phyloP scores from a whole-genome alignment of 1,140 invertebrate species.

The Pararge aegeria region DNA sequence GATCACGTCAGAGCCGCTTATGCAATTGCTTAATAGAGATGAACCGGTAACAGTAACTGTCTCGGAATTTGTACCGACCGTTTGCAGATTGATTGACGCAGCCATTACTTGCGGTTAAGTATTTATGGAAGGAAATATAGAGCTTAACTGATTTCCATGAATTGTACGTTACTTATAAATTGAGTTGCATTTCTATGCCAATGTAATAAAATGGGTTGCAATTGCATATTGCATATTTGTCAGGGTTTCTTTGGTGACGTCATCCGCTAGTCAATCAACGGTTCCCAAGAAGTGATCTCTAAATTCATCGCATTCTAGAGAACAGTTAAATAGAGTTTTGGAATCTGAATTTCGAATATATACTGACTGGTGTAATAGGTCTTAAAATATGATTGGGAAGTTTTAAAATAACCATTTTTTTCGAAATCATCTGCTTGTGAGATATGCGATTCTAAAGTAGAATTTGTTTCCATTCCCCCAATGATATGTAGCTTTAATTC shows the following conservation, averaged over 20 bases:
- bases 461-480: too few relatives aligned
- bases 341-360: too few relatives aligned
- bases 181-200: not conserved
- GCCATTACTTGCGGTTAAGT: conserved; percentile 4
- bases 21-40: conserved; percentile 30
- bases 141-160: conserved; percentile 1
- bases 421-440: too few relatives aligned
- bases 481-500: too few relatives aligned
- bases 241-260: too few relatives aligned
- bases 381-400: too few relatives aligned
- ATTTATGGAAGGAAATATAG: conserved; percentile 1
- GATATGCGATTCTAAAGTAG: too few relatives aligned
- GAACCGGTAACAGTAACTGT: conserved; percentile 34
- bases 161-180: not conserved
- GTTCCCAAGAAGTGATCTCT: not conserved
- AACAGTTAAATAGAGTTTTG: too few relatives aligned
- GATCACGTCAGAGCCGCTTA: not conserved
- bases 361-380: too few relatives aligned
- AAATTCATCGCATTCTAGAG: too few relatives aligned
- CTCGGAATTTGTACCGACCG: conserved; percentile 2
- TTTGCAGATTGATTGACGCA: conserved; percentile 1
- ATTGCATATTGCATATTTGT: not conserved
- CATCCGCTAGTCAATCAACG: not conserved
- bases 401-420: too few relatives aligned
- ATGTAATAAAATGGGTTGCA: not conserved